Base-by-base conservation (phyloP, 2,888 invertebrate species). In the Theretra japonica region DNA sequence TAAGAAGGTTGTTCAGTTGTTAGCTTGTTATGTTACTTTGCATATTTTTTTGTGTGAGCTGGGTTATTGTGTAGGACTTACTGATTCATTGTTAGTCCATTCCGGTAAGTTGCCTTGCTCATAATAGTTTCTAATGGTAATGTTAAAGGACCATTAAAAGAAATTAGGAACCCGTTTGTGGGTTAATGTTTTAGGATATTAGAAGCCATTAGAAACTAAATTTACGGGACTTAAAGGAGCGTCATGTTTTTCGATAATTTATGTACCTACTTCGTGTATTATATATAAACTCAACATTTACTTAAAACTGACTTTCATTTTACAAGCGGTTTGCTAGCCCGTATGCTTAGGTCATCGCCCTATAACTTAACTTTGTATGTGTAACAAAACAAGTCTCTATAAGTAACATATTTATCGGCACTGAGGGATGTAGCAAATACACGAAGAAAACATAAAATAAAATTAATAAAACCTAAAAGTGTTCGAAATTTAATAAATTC, bases 61-160 rank as follows among this genome's bases (percentile, higher is more conserved):
- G 25, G 30, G 23, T 71, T 65, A 41, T 30, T 56, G 62, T 65
- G 70, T 71, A 65, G 70, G 70, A 50, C 30, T 33, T 53, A 65
- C 62, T 53, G 50, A 70, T 62, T 71, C 65, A 65, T 25, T 48
- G 65, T 65, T 23, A 41, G 41, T 41, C 65, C 65, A 65, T 65
- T 65, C 65, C 41, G 48, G 65, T 65, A 65, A 65, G 48, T 65
- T 23, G 65, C 48, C 41, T 65, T 48, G 23, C 23, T 48, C 48
- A 25, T 65, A 41, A 65, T 48, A 15, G 48, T 21, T 48, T 21
- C 48, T 48, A 65, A 65, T 48, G 48, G 41, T 65, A 23, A 41
- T 33, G 33, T 21, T 62, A 65, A 62, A 48, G 65, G 65, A 48
- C 21, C 65, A 65, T 65, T 65, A 65, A 65, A 65, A 65, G 65